phyloP scores from a whole-genome alignment of 2,113 vertebrate species.

The Gadus macrocephalus region DNA sequence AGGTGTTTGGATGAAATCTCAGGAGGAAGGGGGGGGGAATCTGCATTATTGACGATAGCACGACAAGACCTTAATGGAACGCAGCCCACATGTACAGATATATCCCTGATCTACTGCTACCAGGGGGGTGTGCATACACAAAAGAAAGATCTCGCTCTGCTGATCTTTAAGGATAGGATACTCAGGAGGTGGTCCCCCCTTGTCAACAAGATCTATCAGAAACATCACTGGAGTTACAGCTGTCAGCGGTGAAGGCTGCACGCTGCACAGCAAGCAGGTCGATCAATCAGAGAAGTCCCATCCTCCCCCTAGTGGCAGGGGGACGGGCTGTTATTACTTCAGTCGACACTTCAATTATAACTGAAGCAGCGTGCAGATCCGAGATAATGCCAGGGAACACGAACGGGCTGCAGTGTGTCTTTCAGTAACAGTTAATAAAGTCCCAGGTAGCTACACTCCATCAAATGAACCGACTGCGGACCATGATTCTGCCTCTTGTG shows the following conservation, averaged over 20 bases:
- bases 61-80: too few relatives aligned
- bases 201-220: constrained; percentile 37
- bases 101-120: too few relatives aligned
- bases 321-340: constrained; percentile 40
- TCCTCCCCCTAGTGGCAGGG: constrained; percentile 32
- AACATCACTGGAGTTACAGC: constrained; percentile 25
- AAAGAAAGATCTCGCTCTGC: too few relatives aligned
- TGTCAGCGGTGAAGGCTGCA: constrained; percentile 23
- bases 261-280: constrained; percentile 22
- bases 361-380: constrained; percentile 31
- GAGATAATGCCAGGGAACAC: constrained; percentile 44
- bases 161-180: too few relatives aligned
- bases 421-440: constrained; percentile 39
- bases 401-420: constrained; percentile 17
- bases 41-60: constrained; percentile 20
- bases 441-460: constrained; percentile 31
- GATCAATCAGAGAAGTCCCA: constrained; percentile 51
- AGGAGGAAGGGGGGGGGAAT: too few relatives aligned
- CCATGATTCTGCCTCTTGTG: constrained; percentile 18
- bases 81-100: too few relatives aligned
- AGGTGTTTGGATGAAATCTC: not conserved
- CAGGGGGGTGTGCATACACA: too few relatives aligned
- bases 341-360: constrained; percentile 50
- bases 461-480: constrained; percentile 36
- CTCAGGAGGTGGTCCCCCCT: too few relatives aligned